These are phyloP conservation scores for Ctenochaetus hawaiiensis DNA, from an alignment of 2,797 vertebrate genomes.

Conservation along the genomic window DNA sequence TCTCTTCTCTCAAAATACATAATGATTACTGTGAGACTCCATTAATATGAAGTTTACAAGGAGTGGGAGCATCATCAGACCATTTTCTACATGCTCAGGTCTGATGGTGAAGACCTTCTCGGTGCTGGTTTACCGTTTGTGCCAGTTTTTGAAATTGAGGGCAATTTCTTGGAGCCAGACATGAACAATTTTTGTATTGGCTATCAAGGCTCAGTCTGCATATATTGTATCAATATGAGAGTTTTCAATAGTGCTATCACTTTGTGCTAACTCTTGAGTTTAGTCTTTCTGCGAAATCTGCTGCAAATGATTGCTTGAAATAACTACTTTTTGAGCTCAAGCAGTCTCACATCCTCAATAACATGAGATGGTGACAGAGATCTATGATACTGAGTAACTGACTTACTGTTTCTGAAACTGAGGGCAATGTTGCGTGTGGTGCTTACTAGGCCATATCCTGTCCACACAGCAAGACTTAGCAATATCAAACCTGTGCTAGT, in stretches of 20 bases:
- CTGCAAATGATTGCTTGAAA: not conserved
- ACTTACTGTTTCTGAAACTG: conserved; percentile 9
- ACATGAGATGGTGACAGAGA: conserved; percentile 4
- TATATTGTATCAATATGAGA: conserved; percentile 1
- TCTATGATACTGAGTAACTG: not conserved
- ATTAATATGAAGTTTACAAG: no score
- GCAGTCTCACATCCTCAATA: not conserved
- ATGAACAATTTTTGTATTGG: not conserved
- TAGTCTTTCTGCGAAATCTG: not conserved
- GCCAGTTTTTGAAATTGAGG: not conserved
- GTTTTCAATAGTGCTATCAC: not conserved
- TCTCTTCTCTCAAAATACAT: no score
- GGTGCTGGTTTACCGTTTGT: not conserved
- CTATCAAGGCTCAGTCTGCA: not conserved
- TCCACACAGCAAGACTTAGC: not conserved
- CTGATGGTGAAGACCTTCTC: not conserved
- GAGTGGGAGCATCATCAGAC: not conserved
- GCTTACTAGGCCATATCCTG: not conserved
- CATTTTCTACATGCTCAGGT: not conserved
- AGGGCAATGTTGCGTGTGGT: not conserved
- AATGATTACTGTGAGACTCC: no score
- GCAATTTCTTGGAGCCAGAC: no score
- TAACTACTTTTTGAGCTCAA: not conserved
- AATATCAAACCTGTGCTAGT: not conserved
- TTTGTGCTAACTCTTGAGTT: not conserved